Evolutionary conservation across 2,888 invertebrate genomes (phyloP).

Genomic region (Oscheius sp.): DNA sequence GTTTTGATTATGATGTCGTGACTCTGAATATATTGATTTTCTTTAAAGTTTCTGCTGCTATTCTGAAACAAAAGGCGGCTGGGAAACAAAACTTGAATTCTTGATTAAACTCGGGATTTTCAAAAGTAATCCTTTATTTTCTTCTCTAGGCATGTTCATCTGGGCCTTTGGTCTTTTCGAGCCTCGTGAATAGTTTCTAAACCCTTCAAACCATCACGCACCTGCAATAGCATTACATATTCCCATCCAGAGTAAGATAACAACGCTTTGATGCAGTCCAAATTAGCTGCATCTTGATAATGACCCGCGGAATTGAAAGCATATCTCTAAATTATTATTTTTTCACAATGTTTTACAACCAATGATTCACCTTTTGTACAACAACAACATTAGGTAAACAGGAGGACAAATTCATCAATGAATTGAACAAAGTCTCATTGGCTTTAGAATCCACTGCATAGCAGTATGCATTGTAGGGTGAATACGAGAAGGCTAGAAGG

Average conservation of each 20-base stretch:
- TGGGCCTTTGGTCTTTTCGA: too few species aligned
- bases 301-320: constrained; percentile 29
- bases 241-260: constrained; percentile 4
- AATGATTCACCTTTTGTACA: background rate
- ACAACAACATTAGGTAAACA: constrained; percentile 19
- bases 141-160: too few species aligned
- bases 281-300: constrained; percentile 13
- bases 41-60: too few species aligned
- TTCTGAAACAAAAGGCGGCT: too few species aligned
- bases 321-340: constrained; percentile 1
- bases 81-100: too few species aligned
- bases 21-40: background rate
- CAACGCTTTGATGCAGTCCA: constrained; percentile 14
- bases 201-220: too few species aligned
- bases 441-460: constrained; percentile 17
- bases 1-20: constrained; percentile 23
- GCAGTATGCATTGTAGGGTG: constrained; percentile 15
- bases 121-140: too few species aligned
- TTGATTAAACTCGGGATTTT: too few species aligned
- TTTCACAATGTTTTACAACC: too few species aligned
- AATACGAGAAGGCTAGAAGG: constrained; percentile 14
- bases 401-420: background rate
- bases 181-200: too few species aligned
- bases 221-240: constrained; percentile 24
- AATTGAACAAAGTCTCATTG: background rate